phyloP scores from a whole-genome alignment of 2,113 vertebrate genomes.

The Corythornis cristatus region DNA sequence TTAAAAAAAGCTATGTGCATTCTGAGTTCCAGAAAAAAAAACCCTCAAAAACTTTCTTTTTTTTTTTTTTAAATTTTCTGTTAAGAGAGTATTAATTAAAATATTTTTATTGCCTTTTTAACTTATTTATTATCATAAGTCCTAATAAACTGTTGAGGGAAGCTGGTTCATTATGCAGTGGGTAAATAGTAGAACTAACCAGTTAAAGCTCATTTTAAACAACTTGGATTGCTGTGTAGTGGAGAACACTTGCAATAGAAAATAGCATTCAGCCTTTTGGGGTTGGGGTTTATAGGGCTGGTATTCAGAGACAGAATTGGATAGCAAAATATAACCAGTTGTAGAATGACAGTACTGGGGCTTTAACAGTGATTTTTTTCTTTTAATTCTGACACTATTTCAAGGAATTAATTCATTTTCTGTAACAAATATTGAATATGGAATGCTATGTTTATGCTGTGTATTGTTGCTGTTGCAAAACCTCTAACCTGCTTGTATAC shows the following conservation, averaged over 20 bases:
- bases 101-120: background rate
- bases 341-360: background rate
- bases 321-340: background rate
- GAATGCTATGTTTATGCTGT: background rate
- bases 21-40: background rate
- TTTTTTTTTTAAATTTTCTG: too few species aligned
- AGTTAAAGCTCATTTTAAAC: background rate
- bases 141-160: background rate
- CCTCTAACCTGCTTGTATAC: background rate
- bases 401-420: conserved; percentile 15
- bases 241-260: background rate
- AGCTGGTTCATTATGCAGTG: background rate
- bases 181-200: background rate
- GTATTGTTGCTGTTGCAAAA: background rate
- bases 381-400: background rate
- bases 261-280: background rate
- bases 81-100: too few species aligned
- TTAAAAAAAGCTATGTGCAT: background rate
- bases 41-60: too few species aligned
- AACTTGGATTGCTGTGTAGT: background rate
- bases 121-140: background rate
- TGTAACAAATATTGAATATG: background rate
- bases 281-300: background rate
- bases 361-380: conserved; percentile 28
- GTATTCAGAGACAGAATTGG: background rate